These are phyloP conservation scores for Drosophila neocordata DNA, from an alignment of 1,140 invertebrate species.

Conservation along the genomic window DNA sequence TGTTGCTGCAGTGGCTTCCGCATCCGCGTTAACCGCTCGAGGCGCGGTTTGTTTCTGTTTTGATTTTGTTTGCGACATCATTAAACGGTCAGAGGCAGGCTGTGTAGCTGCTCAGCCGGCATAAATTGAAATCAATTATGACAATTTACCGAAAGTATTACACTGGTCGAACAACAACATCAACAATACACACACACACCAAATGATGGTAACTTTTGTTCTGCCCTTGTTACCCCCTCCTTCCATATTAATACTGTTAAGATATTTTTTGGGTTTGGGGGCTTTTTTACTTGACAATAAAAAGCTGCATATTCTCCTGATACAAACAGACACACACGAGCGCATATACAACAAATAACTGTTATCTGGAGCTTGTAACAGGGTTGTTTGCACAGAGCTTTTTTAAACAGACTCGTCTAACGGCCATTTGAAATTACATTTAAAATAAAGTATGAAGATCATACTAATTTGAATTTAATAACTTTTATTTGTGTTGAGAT, in stretches of 20 bases:
- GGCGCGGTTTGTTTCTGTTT: conserved; percentile 34
- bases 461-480: not conserved
- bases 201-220: not conserved
- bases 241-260: not conserved
- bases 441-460: no score
- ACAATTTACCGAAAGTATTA: conserved; percentile 40
- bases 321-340: not conserved
- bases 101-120: conserved; percentile 7
- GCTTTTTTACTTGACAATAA: not conserved
- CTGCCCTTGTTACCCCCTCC: not conserved
- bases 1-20: conserved; percentile 36
- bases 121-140: conserved; percentile 62
- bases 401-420: not conserved
- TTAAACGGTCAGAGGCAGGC: not conserved
- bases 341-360: conserved; percentile 1
- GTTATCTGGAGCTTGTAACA: not conserved
- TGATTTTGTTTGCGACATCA: conserved; percentile 45
- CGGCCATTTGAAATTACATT: not conserved
- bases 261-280: no score
- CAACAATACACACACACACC: not conserved
- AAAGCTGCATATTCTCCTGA: not conserved
- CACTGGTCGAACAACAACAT: conserved; percentile 6
- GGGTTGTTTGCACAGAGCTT: not conserved
- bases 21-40: conserved; percentile 29
- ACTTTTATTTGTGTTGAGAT: conserved; percentile 22